phyloP scores from a whole-genome alignment of 2,113 vertebrate genomes.

The Carettochelys insculpta region DNA sequence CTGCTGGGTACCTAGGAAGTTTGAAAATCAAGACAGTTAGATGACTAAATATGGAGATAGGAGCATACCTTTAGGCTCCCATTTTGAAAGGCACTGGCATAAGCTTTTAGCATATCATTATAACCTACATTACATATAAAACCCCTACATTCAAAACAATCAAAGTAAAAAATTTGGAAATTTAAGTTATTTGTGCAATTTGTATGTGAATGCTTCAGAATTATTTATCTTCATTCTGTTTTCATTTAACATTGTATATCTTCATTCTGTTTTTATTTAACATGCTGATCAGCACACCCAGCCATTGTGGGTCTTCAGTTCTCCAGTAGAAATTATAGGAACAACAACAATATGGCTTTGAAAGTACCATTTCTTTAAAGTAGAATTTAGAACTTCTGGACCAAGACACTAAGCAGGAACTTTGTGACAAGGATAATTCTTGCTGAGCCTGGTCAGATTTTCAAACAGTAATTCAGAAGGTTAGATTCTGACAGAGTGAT shows the following conservation, averaged over 20 bases:
- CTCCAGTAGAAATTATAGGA: conserved; percentile 55
- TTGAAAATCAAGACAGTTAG: conserved; percentile 23
- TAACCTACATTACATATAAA: neutral
- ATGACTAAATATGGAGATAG: neutral
- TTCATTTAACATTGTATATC: no score
- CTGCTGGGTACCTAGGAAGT: neutral
- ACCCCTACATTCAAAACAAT: neutral
- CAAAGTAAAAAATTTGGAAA: neutral
- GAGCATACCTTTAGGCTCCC: neutral
- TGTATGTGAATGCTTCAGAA: neutral
- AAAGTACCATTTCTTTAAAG: conserved; percentile 46
- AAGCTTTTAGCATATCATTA: neutral
- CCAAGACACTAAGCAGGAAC: neutral
- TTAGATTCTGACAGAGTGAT: neutral
- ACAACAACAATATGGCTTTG: conserved; percentile 41
- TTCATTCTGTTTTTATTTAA: neutral
- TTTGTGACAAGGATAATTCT: conserved; percentile 6
- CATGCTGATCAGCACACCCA: no score
- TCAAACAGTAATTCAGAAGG: neutral
- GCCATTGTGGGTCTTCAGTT: conserved; percentile 54
- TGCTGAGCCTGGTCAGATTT: neutral
- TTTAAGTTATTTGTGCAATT: neutral
- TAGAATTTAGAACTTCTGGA: conserved; percentile 31
- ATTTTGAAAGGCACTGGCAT: neutral
- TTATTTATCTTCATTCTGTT: no score